A percentile compares a stretch with the other conserved stretches of the same genome.
Conservation (phyloP, 2,888 invertebrate species). For the Macrophya annulata region DNA sequence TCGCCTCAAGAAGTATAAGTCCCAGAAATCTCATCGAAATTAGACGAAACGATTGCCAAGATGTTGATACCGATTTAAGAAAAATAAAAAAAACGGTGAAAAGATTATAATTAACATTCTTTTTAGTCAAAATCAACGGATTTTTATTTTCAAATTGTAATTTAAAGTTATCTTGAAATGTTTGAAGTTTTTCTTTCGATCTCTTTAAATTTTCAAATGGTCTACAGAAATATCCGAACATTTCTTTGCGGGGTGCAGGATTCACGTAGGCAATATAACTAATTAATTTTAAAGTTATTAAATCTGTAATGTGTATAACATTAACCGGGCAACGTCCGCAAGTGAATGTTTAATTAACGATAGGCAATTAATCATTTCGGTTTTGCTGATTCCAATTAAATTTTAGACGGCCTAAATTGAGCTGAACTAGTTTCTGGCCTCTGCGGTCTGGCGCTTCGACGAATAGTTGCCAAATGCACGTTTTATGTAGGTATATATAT, state of each 20-base stretch:
- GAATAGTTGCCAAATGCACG: constrained; percentile 31
- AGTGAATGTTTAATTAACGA: constrained; percentile 20
- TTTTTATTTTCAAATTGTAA: not conserved
- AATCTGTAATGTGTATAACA: not conserved
- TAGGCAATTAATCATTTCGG: constrained; percentile 20
- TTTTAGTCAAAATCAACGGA: not conserved
- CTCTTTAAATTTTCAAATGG: not conserved
- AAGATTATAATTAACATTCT: not conserved
- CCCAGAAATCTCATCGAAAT: too few relatives aligned
- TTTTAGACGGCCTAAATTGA: constrained; percentile 21
- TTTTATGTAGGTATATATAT: not conserved
- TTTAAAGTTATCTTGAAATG: not conserved
- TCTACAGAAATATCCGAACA: not conserved
- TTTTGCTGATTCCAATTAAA: constrained; percentile 49
- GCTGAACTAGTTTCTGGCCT: constrained; percentile 28
- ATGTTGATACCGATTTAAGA: not conserved
- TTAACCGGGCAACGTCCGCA: not conserved
- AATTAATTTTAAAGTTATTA: constrained; percentile 6
- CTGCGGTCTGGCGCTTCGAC: not conserved
- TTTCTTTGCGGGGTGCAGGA: not conserved
- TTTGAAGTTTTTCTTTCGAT: too few relatives aligned
- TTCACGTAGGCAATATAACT: not conserved
- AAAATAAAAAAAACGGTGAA: not conserved
- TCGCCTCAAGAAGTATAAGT: too few relatives aligned
- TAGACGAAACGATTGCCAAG: too few relatives aligned